phyloP scores from a whole-genome alignment of 2,888 invertebrate genomes.

The Ophonus ardosiacus region DNA sequence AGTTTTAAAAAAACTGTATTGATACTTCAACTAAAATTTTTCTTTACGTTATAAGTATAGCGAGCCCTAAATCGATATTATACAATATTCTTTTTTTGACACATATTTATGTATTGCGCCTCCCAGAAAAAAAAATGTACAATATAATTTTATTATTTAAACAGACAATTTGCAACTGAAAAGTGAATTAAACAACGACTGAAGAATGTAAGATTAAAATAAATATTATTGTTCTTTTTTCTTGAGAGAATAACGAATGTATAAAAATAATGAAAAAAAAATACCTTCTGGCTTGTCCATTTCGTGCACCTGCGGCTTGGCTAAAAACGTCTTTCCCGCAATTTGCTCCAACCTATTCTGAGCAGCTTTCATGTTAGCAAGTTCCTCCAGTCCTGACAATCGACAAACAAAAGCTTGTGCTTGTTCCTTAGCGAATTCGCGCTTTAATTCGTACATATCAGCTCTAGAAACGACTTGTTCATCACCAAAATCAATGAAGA shows the following conservation, averaged over 20 bases:
- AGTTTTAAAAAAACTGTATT: too few species aligned
- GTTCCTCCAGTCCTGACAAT: constrained; percentile 84
- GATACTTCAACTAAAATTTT: too few species aligned
- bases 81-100: too few species aligned
- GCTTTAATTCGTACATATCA: constrained; percentile 80
- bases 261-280: neutral
- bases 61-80: too few species aligned
- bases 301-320: constrained; percentile 31
- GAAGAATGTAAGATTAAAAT: too few species aligned
- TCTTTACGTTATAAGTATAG: too few species aligned
- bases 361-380: constrained; percentile 74
- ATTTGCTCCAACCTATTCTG: constrained; percentile 70
- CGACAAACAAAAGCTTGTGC: constrained; percentile 83
- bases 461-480: constrained; percentile 77
- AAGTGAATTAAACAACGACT: too few species aligned
- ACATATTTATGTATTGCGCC: too few species aligned
- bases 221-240: too few species aligned
- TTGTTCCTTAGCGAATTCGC: constrained; percentile 80
- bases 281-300: constrained; percentile 5
- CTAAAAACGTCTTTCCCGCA: constrained; percentile 39
- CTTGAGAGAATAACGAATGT: neutral
- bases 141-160: too few species aligned
- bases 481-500: constrained; percentile 88
- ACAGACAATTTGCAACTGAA: too few species aligned
- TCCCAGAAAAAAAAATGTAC: too few species aligned